phyloP scores from a whole-genome alignment of 1,140 invertebrate species.

The Gryon sp. region DNA sequence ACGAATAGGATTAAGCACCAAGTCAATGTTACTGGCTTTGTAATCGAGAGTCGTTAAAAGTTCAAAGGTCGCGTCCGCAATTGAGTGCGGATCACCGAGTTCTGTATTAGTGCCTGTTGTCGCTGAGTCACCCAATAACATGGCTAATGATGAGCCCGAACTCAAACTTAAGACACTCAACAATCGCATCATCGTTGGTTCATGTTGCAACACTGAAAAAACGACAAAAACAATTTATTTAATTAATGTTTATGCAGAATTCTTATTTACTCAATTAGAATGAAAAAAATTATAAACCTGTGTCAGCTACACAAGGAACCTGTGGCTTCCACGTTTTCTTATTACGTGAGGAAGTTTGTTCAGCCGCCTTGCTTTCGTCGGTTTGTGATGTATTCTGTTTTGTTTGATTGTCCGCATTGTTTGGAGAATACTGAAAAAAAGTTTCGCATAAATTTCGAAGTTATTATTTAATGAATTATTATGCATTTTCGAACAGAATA shows the following conservation, averaged over 20 bases:
- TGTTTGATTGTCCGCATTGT: slow-evolving; percentile 60
- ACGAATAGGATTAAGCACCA: slow-evolving; percentile 87
- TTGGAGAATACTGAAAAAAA: slow-evolving; percentile 17
- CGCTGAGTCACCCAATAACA: slow-evolving; percentile 77
- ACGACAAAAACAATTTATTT: slow-evolving; percentile 6
- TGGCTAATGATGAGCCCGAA: slow-evolving; percentile 83
- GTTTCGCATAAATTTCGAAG: not conserved
- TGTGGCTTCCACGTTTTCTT: slow-evolving; percentile 72
- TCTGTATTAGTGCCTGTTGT: slow-evolving; percentile 71
- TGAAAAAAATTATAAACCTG: slow-evolving; percentile 71
- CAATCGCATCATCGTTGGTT: slow-evolving; percentile 89
- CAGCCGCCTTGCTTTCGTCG: slow-evolving; percentile 88
- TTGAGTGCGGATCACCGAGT: slow-evolving; percentile 83
- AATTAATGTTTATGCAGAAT: not conserved
- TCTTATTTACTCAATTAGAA: not conserved
- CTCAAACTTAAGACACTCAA: slow-evolving; percentile 87
- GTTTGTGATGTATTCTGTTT: slow-evolving; percentile 82
- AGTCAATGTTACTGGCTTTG: slow-evolving; percentile 85
- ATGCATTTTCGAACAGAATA: slow-evolving; percentile 8
- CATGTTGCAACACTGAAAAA: slow-evolving; percentile 84
- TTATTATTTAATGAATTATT: not conserved
- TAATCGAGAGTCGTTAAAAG: slow-evolving; percentile 86
- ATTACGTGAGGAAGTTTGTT: slow-evolving; percentile 77
- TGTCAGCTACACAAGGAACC: slow-evolving; percentile 86
- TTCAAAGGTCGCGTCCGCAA: slow-evolving; percentile 91